Percentiles rank a stretch among this genome's conserved stretches.
phyloP scores from a whole-genome alignment of 2,888 invertebrate species.

The Rosalia funebris region DNA sequence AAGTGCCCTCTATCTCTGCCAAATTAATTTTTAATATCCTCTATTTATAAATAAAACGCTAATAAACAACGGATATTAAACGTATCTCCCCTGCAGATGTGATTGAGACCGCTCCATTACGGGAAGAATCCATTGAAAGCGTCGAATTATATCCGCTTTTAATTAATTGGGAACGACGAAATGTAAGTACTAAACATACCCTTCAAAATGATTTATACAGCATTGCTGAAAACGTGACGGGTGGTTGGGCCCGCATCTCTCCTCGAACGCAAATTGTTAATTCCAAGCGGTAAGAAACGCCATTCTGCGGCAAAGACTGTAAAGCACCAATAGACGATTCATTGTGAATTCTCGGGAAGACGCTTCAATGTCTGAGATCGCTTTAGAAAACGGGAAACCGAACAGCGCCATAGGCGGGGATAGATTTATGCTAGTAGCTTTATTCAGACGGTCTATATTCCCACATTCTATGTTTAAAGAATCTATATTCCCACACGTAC shows the following conservation, averaged over 20 bases:
- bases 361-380: neutral
- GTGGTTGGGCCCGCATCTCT: neutral
- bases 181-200: neutral
- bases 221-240: neutral
- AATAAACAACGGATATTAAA: too few relatives aligned
- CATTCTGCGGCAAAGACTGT: conserved; percentile 11
- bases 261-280: neutral
- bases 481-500: too few relatives aligned
- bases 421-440: too few relatives aligned
- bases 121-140: neutral
- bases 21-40: too few relatives aligned
- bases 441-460: too few relatives aligned
- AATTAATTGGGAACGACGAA: too few relatives aligned
- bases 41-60: too few relatives aligned
- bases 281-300: conserved; percentile 15
- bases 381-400: neutral
- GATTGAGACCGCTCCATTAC: neutral
- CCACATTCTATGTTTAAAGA: too few relatives aligned
- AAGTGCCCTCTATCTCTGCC: too few relatives aligned
- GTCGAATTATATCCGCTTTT: neutral
- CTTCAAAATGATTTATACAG: neutral
- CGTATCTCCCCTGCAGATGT: neutral
- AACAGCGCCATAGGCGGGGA: neutral
- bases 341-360: conserved; percentile 8
- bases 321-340: conserved; percentile 18